A percentile compares a stretch with the other conserved stretches of the same genome.
phyloP scores from a whole-genome alignment of 1,140 invertebrate species.

The Cydia amplana region DNA sequence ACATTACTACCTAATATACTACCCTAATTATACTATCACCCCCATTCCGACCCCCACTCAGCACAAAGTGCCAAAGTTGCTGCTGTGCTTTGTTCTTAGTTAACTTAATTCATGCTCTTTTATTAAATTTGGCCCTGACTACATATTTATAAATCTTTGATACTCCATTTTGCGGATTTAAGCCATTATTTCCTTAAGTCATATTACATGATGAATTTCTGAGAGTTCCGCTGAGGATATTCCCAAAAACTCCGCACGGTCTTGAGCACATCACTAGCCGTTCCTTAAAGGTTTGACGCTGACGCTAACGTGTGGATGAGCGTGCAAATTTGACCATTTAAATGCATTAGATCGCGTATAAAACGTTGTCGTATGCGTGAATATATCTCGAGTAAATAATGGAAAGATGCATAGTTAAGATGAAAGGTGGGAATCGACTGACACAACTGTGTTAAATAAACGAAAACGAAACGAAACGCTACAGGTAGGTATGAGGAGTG shows the following conservation, averaged over 20 bases:
- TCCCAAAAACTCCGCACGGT: not conserved
- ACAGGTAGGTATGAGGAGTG: no score
- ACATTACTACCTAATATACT: no score
- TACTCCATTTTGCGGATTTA: no score
- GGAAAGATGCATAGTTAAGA: slow-evolving; percentile 6
- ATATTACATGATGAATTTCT: not conserved
- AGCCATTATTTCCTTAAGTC: no score
- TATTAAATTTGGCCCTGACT: no score
- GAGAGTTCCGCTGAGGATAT: not conserved
- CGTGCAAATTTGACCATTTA: slow-evolving; percentile 19
- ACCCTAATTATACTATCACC: no score
- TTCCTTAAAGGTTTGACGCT: not conserved
- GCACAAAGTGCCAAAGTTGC: no score
- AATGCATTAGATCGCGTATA: slow-evolving; percentile 23
- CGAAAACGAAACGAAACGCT: not conserved
- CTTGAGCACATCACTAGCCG: not conserved
- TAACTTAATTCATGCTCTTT: no score
- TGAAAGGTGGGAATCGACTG: not conserved
- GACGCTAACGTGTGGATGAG: slow-evolving; percentile 6
- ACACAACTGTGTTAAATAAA: not conserved
- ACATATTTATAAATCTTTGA: no score
- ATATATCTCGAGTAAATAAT: slow-evolving; percentile 6
- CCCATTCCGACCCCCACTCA: no score
- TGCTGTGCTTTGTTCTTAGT: no score
- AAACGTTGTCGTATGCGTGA: slow-evolving; percentile 19